Conservation (phyloP, 2,113 vertebrate species). For the Cyprinodon variegatus region DNA sequence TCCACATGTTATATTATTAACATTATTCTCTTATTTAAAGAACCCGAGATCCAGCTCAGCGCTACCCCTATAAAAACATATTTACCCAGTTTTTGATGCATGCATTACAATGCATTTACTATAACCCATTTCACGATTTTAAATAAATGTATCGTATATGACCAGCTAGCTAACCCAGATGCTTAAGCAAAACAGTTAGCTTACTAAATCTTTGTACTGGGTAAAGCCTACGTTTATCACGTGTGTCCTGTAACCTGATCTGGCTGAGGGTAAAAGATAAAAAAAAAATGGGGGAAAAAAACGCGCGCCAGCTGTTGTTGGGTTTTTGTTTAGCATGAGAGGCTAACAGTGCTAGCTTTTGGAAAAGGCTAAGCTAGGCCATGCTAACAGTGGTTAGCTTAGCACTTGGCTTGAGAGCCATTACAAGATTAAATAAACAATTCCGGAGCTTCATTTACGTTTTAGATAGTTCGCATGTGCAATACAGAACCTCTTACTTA, state of each 20-base stretch:
- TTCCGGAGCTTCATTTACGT: not conserved
- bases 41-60: too few species aligned
- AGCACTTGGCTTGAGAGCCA: not conserved
- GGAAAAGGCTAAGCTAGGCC: not conserved
- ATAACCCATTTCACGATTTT: too few species aligned
- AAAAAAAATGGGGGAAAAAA: too few species aligned
- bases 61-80: too few species aligned
- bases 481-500: slow-evolving; percentile 60
- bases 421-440: not conserved
- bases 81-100: too few species aligned
- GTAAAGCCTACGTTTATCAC: not conserved
- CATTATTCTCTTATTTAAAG: too few species aligned
- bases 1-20: too few species aligned
- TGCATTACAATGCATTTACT: too few species aligned
- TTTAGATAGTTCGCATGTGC: not conserved
- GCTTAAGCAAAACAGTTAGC: not conserved
- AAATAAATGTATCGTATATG: too few species aligned
- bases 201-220: not conserved
- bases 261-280: too few species aligned
- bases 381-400: not conserved
- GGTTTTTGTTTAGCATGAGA: not conserved
- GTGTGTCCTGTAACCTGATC: not conserved
- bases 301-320: too few species aligned
- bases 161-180: not conserved
- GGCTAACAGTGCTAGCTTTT: not conserved